Evolutionary conservation across 2,888 invertebrate species (phyloP), one percentile per base, ranked within the genome.

Genomic region (Mythimna albipuncta): DNA sequence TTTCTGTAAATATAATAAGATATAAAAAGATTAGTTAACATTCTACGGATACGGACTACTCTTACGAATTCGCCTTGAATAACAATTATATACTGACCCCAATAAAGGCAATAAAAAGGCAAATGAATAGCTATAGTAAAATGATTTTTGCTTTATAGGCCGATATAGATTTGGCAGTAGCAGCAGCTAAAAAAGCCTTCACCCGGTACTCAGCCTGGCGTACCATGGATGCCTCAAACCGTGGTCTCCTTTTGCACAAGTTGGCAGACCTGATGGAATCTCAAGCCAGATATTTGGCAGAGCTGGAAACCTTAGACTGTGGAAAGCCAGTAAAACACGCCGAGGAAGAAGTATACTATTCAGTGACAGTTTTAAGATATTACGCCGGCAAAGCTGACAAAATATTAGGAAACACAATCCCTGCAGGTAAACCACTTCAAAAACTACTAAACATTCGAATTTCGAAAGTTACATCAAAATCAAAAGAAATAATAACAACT

Each of bases 321-420:
- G 99, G 99, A 0, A 99, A 99, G 91, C 99, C 99, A 0, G 99
- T 97, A 86, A 95, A 97, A 47, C 94, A 97, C 77, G 97, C 98
- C 0, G 96, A 96, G 77, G 97, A 97, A 59, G 98, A 99, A 91
- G 93, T 98, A 0, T 96, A 97, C 11, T 94, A 95, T 76, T 96
- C 97, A 19, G 96, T 97, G 0, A 97, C 97, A 67, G 97, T 97
- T 55, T 87, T 98, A 10, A 97, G 99, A 84, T 99, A 99, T 90
- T 99, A 98, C 93, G 99, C 99, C 19, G 99, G 99, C 2, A 99
- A 98, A 97, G 98, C 99, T 0, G 99, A 99, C 90, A 99, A 99
- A 93, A 98, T 98, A 89, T 97, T 98, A 76, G 98, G 98, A 52
- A 97, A 96, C 89, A 98, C 98, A 0, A 98, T 98, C 65, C 98